A percentile compares a stretch with the other conserved stretches of the same genome.
Conservation (phyloP, 37 sponge, comb jelly and placozoan species). For the Aplysina aerophoba region DNA sequence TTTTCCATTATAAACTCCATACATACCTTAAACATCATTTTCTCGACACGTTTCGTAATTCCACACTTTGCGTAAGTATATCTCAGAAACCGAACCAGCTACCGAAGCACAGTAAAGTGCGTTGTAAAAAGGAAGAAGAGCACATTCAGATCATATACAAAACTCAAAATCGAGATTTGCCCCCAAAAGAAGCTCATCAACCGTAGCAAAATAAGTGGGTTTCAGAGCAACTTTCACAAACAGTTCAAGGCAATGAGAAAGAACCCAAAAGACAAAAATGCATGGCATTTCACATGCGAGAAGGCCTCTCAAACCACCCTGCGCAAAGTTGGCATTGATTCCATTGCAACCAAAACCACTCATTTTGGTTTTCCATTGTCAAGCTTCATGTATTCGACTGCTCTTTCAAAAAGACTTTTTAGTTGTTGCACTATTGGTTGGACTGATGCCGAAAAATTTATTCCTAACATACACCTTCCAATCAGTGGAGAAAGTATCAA, state of each 20-base stretch:
- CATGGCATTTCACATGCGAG: conserved; percentile 48
- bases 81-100: no score
- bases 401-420: conserved; percentile 29
- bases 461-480: conserved; percentile 20
- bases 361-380: conserved; percentile 38
- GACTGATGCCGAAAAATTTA: conserved; percentile 20
- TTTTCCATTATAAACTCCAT: no score
- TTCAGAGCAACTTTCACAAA: conserved; percentile 65
- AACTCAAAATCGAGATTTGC: no score
- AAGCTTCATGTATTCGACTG: conserved; percentile 3
- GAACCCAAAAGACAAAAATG: conserved; percentile 59
- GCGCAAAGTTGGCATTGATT: conserved; percentile 57
- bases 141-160: no score
- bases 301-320: conserved; percentile 55
- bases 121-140: no score
- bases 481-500: conserved; percentile 31
- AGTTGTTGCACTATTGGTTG: conserved; percentile 14
- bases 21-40: no score
- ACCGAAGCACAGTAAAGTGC: no score
- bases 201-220: conserved; percentile 36
- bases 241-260: conserved; percentile 70
- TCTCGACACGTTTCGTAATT: no score
- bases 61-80: no score
- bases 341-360: conserved; percentile 72
- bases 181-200: conserved; percentile 68